Base-by-base conservation (phyloP, 2,113 vertebrate species). In the Aplodontia rufa region DNA sequence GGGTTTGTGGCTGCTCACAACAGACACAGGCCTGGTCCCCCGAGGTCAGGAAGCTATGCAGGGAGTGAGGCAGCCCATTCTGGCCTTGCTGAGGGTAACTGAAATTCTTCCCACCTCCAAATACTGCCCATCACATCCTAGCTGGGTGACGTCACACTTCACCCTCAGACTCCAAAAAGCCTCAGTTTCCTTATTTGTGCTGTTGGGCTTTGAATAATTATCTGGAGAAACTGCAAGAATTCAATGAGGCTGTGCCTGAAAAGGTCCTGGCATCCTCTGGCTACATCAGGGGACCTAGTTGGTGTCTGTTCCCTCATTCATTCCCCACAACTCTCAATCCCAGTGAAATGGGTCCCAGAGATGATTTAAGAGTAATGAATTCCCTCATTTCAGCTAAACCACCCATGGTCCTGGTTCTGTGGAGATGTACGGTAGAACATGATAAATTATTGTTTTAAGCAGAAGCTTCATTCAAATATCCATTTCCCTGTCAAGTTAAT, bases 401-500 rank as follows among this genome's bases (percentile, higher is more conserved):
- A 94, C 88, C 95, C 91, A 8, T 96, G 92, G 96, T 96, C 92
- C 96, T 88, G 85, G 87, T 94, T 97, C 92, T 93, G 90, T 87
- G n/a, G 68, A 95, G 92, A 94, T 37, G 6, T 93, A 55, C 1
- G 2, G 87, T 45, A 19, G n/a, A 92, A 95, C 88, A 83, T 97
- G 96, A 97, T 96, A 94, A 98, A 97, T 97, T 96, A 97, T 94
- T 96, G 94, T 96, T 91, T 97, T 96, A 97, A 96, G 91, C 85
- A 72, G 95, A 96, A 93, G 85, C 96, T 96, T 97, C 94, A 96
- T 95, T 97, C 97, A 97, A 97, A 96, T 94, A 98, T 96, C 94
- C 92, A 97, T 97, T 97, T 97, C 97, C 91, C 91, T 97, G 97
- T 97, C 97, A 97, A 95, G 91, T 94, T 97, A 97, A 97, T 97